These are phyloP conservation scores for Oncorhynchus mykiss DNA, from an alignment of 2,113 vertebrate genomes.

Conservation along the genomic window DNA sequence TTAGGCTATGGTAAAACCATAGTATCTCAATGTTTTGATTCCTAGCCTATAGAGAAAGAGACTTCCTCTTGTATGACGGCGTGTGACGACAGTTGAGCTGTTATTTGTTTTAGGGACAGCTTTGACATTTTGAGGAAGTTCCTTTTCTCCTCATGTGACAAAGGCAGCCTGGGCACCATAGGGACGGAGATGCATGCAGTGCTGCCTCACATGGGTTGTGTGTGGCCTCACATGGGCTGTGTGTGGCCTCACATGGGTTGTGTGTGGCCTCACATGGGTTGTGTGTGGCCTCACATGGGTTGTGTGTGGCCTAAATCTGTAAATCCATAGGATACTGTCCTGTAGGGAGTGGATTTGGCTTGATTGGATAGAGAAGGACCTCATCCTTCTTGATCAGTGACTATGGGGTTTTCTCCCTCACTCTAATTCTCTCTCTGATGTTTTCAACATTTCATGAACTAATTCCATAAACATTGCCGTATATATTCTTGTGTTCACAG, in stretches of 20 bases:
- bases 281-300: constrained; percentile 12
- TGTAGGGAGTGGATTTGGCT: constrained; percentile 52
- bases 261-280: neutral
- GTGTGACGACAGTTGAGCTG: constrained; percentile 16
- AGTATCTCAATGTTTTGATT: neutral
- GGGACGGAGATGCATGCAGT: constrained; percentile 40
- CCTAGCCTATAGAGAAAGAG: neutral
- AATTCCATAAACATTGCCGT: too few species aligned
- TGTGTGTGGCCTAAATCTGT: constrained; percentile 18
- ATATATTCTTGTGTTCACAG: too few species aligned
- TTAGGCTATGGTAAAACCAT: neutral
- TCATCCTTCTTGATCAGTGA: constrained; percentile 45
- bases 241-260: neutral
- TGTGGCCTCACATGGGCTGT: constrained; percentile 3
- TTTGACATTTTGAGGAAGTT: constrained; percentile 57
- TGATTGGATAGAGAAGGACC: constrained; percentile 53
- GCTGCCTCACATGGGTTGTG: constrained; percentile 20
- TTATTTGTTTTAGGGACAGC: constrained; percentile 41
- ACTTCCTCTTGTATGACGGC: neutral
- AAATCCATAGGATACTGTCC: constrained; percentile 50
- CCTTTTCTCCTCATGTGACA: constrained; percentile 56
- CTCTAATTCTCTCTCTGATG: neutral
- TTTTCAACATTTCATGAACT: neutral
- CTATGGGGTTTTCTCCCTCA: constrained; percentile 20
- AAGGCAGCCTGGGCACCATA: neutral